Evolutionary conservation across 2,113 vertebrate species (phyloP), one percentile per base, ranked within the genome.

Genomic region (Phalacrocorax brasilianus): DNA sequence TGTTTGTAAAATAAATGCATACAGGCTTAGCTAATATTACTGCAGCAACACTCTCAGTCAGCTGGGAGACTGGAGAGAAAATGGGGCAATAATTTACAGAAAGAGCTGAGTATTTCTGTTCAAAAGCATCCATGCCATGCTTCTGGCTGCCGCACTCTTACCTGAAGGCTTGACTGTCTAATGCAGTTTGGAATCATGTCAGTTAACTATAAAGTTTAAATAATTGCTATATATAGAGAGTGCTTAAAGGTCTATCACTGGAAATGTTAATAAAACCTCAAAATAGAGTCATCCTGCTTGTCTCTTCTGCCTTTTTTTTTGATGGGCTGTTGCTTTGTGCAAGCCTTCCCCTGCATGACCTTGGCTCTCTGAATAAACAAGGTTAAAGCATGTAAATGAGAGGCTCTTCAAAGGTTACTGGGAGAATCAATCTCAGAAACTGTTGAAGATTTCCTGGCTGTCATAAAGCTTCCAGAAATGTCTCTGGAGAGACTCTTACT

Each of bases 121-220:
- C 68, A 85, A 83, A 85, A 89, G 55, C 93, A 88, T 81, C 78
- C 56, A 45, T 72, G 85, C 23, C 66, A 72, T 45, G 65, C 56
- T 94, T 42, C 76, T 22, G 93, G 66, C 74, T 97, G 93, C 86
- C 85, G 45, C 79, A 21, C 28, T 94, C 72, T 93, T 78, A 97
- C 90, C 79, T 85, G 63, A 85, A 90, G 89, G 91, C 93, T 88
- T 56, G 85, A 73, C 89, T 95, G 93, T 96, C 91, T 80, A 35
- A 87, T 88, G 33, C n/a, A 68, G 65, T 95, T 95, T 68, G 52
- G 56, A 95, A 72, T 79, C 59, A 74, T 20, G 66, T 83, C 86
- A 81, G 38, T 97, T 95, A 96, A 78, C 32, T 21, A 68, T 66
- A 8, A 79, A 53, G 50, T 83, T 95, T 95, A 59, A 93, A 79